phyloP scores from a whole-genome alignment of 2,888 invertebrate genomes.

The Caenorhabditis angaria region DNA sequence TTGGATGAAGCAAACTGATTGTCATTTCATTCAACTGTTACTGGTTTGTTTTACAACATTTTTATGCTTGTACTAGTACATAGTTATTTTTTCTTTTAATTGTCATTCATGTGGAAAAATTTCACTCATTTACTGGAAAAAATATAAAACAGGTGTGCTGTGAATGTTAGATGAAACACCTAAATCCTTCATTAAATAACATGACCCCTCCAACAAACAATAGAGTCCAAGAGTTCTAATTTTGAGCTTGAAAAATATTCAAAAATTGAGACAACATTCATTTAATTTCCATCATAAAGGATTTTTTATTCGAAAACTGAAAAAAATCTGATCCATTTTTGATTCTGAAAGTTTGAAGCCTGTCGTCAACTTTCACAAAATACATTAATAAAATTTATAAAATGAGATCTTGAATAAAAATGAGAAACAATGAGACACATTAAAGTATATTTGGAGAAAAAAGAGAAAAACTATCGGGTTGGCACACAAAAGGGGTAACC shows the following conservation, averaged over 20 bases:
- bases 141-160: background rate
- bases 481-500: background rate
- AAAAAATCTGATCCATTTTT: background rate
- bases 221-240: background rate
- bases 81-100: background rate
- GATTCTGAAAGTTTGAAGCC: no score
- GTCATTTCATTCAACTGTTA: background rate
- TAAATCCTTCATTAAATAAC: background rate
- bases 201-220: background rate
- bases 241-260: background rate
- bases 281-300: background rate
- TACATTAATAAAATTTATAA: background rate
- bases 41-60: constrained; percentile 6
- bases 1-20: background rate
- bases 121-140: background rate
- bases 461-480: background rate
- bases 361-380: no score
- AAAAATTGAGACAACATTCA: background rate
- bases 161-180: no score
- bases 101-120: background rate
- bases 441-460: background rate
- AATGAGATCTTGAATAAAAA: constrained; percentile 1
- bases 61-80: background rate
- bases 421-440: background rate
- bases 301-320: background rate